A percentile compares a stretch with the other conserved stretches of the same genome.
Conservation (phyloP, 2,113 vertebrate species). For the Helogale parvula region DNA sequence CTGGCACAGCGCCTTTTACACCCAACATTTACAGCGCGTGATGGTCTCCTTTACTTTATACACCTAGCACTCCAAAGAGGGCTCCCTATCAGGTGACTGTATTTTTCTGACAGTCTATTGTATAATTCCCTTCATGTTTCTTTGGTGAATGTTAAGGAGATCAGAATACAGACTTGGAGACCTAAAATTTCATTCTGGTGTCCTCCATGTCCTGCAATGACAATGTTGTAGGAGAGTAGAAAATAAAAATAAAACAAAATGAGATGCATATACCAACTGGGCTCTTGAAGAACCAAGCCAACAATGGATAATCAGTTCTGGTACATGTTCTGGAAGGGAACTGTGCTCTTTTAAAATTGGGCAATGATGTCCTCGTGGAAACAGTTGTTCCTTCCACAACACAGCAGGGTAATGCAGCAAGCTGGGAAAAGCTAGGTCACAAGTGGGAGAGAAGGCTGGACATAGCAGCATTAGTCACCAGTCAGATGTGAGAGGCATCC, state of each 20-base stretch:
- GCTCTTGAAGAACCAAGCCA: constrained; percentile 43
- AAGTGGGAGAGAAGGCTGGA: constrained; percentile 58
- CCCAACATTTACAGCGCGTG: not conserved
- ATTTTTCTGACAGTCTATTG: not conserved
- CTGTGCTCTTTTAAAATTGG: constrained; percentile 57
- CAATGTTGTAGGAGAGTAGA: constrained; percentile 37
- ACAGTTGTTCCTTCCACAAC: constrained; percentile 75
- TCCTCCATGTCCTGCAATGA: not conserved
- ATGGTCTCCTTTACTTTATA: constrained; percentile 19
- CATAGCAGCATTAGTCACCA: constrained; percentile 82
- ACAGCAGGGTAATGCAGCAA: constrained; percentile 11
- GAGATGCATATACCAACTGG: not conserved
- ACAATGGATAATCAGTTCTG: constrained; percentile 23
- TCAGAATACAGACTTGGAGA: not conserved
- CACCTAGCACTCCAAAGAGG: not conserved
- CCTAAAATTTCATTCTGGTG: constrained; percentile 20
- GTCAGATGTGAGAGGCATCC: constrained; percentile 77
- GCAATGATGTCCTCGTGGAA: constrained; percentile 46
- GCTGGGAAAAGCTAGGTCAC: constrained; percentile 80
- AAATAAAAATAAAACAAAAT: constrained; percentile 29
- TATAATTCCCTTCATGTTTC: not conserved
- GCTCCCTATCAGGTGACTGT: not conserved
- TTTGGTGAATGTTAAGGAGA: constrained; percentile 5
- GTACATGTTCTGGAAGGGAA: constrained; percentile 64
- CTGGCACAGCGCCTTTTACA: not conserved